Conservation (phyloP, 2,113 vertebrate species). For the Scytalopus superciliaris region DNA sequence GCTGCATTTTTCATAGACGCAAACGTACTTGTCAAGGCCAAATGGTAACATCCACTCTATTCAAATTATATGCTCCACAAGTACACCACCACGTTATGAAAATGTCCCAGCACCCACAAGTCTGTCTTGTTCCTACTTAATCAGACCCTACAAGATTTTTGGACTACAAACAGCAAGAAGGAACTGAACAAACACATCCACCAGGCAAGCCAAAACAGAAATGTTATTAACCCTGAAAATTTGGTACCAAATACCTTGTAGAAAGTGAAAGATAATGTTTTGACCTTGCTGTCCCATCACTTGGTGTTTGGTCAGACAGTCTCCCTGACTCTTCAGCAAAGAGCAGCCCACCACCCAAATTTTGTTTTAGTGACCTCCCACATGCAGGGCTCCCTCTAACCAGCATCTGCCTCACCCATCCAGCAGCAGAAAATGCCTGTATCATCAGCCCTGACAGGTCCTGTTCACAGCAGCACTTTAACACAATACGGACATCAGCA, state of each 20-base stretch:
- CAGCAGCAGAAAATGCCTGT: not conserved
- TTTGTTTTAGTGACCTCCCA: not conserved
- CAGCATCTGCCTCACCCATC: not conserved
- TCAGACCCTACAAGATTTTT: not conserved
- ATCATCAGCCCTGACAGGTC: not conserved
- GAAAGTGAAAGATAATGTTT: not conserved
- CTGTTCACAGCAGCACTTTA: not conserved
- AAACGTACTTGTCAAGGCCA: not conserved
- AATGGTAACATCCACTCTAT: not conserved
- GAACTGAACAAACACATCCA: not conserved
- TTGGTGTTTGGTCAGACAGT: not conserved
- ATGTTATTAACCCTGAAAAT: not conserved
- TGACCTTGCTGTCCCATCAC: not conserved
- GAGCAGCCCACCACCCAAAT: not conserved
- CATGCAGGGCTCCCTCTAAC: not conserved
- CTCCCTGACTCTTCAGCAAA: not conserved
- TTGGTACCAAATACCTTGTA: not conserved
- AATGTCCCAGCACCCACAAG: not conserved
- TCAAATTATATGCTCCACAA: not conserved
- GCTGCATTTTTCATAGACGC: not conserved
- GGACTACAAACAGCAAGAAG: not conserved
- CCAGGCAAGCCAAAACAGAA: not conserved
- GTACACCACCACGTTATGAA: not conserved
- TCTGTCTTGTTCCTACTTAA: not conserved
- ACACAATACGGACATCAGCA: accelerated